Conservation (phyloP, 1,140 invertebrate genomes). For the Teleogryllus occipitalis region DNA sequence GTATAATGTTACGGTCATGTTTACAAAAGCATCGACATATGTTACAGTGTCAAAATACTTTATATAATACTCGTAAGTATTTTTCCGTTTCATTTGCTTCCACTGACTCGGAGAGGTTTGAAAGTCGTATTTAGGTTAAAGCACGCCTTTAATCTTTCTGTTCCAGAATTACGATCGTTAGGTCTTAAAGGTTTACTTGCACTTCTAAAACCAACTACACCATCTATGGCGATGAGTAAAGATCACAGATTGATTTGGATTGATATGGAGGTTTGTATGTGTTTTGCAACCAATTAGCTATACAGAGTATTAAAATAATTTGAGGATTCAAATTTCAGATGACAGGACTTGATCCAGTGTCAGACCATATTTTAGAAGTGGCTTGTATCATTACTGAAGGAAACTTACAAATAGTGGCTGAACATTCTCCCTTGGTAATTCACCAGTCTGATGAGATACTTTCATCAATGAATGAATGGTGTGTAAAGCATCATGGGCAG, state of each 20-base stretch:
- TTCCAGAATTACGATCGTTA: background rate
- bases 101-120: too few species aligned
- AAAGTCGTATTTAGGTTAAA: background rate
- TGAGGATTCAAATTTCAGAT: constrained; percentile 44
- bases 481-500: constrained; percentile 56
- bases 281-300: background rate
- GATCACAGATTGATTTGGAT: background rate
- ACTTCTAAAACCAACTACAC: background rate
- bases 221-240: background rate
- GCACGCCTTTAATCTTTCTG: background rate
- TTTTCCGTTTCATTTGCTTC: background rate
- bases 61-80: background rate
- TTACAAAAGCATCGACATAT: too few species aligned
- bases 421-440: constrained; percentile 71
- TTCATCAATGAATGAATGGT: constrained; percentile 77
- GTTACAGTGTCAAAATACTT: background rate
- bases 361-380: constrained; percentile 77
- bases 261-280: background rate
- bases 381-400: constrained; percentile 80
- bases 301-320: background rate
- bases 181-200: background rate
- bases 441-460: constrained; percentile 66
- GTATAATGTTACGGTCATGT: too few species aligned
- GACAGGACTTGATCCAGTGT: constrained; percentile 68
- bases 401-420: constrained; percentile 67